phyloP scores from a whole-genome alignment of 2,113 vertebrate genomes.

The Megaceryle maxima region DNA sequence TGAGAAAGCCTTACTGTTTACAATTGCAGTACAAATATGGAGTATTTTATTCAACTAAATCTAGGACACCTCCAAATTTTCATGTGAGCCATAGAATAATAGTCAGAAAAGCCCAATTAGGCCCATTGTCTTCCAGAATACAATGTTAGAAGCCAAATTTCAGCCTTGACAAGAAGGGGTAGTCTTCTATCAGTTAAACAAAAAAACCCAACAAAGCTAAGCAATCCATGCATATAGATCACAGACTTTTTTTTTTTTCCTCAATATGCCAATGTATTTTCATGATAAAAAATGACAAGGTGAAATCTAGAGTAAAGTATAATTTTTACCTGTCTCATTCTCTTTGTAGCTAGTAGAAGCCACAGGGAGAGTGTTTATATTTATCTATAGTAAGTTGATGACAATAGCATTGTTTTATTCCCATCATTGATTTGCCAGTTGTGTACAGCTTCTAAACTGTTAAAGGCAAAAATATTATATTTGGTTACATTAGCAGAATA shows the following conservation, averaged over 20 bases:
- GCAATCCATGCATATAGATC: neutral
- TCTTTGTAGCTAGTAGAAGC: neutral
- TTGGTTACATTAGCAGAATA: neutral
- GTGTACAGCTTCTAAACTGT: fast-evolving
- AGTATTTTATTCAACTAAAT: neutral
- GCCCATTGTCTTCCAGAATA: neutral
- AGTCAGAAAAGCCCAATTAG: neutral
- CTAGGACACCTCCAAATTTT: neutral
- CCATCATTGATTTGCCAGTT: neutral
- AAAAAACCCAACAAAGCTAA: neutral
- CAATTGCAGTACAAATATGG: neutral
- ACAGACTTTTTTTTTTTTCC: neutral
- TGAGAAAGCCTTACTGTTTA: neutral
- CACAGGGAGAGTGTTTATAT: neutral
- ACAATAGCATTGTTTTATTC: neutral
- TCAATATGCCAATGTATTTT: neutral
- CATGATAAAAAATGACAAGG: neutral
- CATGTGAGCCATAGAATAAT: neutral
- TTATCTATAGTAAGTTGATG: neutral
- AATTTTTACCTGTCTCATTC: neutral
- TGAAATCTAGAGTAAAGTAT: neutral
- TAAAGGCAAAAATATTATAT: neutral
- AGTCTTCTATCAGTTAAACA: neutral
- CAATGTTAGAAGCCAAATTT: neutral
- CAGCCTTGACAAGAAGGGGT: neutral